Base-by-base conservation (phyloP, 2,888 invertebrate genomes). In the Fabriciana adippe region DNA sequence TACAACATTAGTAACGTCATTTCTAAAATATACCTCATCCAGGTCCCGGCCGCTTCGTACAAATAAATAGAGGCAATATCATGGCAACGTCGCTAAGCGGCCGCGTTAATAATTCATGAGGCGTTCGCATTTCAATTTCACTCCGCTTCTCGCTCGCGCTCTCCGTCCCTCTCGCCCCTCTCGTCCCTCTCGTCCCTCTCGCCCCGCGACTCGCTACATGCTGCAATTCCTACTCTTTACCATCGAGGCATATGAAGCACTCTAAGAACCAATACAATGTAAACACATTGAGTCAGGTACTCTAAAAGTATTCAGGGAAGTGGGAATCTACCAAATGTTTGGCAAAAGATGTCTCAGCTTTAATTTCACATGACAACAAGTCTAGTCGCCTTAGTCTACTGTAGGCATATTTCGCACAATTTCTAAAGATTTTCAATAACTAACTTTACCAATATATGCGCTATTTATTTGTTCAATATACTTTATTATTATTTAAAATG, bases 41-140 rank as follows among this genome's bases (percentile, higher is more conserved):
- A 15, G 47, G 45, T 16, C 31, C 6, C n/a, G 13, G 31, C 18
- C n/a, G 16, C 16, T 8, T 66, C 21, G 18, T 66, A 66, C 47
- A 48, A 66, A 60, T 60, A 66, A 59, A 59, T 54, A 55, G 59
- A 59, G 59, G 48, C 59, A 66, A 66, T 66, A 66, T 60, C 54
- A 54, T 21, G 47, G 59, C 51, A 47, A n/a, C 53, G 65, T 66
- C 59, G 59, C 59, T 66, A 66, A 66, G 31, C 65, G 65, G 55
- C 64, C n/a, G 15, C 65, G 16, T 59, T 57, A 59, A 66, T 59
- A 66, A 66, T 66, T 66, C 65, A 66, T 59, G 54, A 66, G 59
- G 53, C 65, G 47, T 54, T 59, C 53, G 59, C 65, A 26, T 57
- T 65, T 66, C 65, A 66, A 66, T 66, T 57, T 57, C 41, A 41